Evolutionary conservation across 2,797 vertebrate species (phyloP).

Genomic region (Falco columbarius): DNA sequence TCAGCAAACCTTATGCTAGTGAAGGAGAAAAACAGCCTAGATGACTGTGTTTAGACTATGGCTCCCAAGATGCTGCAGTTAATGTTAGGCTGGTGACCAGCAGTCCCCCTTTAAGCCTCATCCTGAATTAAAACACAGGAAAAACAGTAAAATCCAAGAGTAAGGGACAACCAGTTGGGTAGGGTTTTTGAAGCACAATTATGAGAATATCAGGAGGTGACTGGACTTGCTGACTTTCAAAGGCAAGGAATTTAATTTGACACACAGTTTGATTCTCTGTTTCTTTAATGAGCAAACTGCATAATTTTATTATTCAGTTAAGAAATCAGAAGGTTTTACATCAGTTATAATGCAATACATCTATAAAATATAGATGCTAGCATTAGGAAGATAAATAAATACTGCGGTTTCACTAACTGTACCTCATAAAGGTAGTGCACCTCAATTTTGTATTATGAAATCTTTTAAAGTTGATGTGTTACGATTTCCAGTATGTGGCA

Average conservation of each 20-base stretch:
- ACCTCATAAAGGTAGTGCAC: background rate
- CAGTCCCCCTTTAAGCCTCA: background rate
- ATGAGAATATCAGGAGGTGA: background rate
- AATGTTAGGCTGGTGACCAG: background rate
- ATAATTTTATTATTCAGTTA: background rate
- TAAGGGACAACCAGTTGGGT: background rate
- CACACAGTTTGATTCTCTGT: background rate
- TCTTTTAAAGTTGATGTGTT: background rate
- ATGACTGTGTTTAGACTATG: background rate
- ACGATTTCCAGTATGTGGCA: slow-evolving; percentile 58
- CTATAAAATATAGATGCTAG: background rate
- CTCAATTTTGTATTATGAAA: background rate
- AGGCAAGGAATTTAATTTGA: background rate
- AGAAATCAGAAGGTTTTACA: background rate
- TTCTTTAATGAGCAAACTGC: background rate
- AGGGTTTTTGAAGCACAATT: background rate
- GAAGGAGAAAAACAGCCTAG: background rate
- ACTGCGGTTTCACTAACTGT: background rate
- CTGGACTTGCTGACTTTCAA: background rate
- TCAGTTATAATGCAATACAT: background rate
- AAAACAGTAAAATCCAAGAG: background rate
- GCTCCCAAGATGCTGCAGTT: background rate
- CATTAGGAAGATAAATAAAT: background rate
- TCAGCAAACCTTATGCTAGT: background rate
- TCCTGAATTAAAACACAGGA: background rate